Evolutionary conservation across 1,140 invertebrate genomes (phyloP).

Genomic region (Geopemphigus sp.): DNA sequence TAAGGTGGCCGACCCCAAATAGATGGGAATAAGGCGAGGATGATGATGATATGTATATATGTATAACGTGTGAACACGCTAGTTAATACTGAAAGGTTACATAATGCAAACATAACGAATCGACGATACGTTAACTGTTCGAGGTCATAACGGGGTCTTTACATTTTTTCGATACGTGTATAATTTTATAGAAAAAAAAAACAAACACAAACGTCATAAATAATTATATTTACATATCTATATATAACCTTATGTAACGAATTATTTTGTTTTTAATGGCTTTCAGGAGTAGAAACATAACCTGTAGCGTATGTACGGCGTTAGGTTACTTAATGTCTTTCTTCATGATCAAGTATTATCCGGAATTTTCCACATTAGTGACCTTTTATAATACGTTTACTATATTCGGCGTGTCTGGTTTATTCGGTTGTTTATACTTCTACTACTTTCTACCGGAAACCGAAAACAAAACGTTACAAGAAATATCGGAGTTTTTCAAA

Average conservation of each 20-base stretch:
- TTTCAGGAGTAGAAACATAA: constrained; percentile 50
- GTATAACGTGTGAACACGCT: too few species aligned
- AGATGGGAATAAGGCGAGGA: too few species aligned
- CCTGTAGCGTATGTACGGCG: constrained; percentile 50
- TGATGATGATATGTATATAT: too few species aligned
- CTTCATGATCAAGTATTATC: constrained; percentile 51
- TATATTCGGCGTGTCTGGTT: constrained; percentile 50
- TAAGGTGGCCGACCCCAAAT: too few species aligned
- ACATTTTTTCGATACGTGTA: too few species aligned
- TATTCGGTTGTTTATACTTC: constrained; percentile 51
- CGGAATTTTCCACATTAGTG: constrained; percentile 34
- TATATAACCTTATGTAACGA: background rate
- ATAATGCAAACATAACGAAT: too few species aligned
- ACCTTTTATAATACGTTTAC: constrained; percentile 49
- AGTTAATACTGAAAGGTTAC: too few species aligned
- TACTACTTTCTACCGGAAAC: constrained; percentile 52
- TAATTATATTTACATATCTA: too few species aligned
- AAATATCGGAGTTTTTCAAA: constrained; percentile 51
- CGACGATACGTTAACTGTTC: too few species aligned
- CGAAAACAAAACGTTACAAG: constrained; percentile 51
- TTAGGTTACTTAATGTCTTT: constrained; percentile 51
- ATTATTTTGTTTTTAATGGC: background rate
- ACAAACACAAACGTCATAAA: too few species aligned
- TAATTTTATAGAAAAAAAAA: too few species aligned
- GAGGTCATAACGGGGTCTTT: too few species aligned